phyloP scores from a whole-genome alignment of 2,113 vertebrate species.

The Lepus timidus region DNA sequence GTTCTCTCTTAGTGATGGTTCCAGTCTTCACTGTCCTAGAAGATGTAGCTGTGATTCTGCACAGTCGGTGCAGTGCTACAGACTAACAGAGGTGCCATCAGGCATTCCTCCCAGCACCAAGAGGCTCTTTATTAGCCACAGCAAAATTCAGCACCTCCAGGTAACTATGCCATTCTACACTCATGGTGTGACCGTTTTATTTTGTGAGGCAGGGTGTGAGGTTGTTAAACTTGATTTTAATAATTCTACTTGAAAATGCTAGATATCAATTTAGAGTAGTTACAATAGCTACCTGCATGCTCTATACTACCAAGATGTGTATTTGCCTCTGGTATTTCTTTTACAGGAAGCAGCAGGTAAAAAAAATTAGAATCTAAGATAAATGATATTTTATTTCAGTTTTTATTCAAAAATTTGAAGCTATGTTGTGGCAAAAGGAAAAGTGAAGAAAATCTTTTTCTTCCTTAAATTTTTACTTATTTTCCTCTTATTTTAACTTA shows the following conservation, averaged over 20 bases:
- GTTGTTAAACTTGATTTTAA: background rate
- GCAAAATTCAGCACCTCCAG: constrained; percentile 91
- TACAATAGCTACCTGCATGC: background rate
- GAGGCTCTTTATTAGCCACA: constrained; percentile 90
- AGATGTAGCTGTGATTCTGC: constrained; percentile 89
- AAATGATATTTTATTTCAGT: constrained; percentile 12
- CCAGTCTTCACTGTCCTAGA: constrained; percentile 85
- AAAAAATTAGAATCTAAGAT: background rate
- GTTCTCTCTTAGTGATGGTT: constrained; percentile 73
- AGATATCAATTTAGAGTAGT: background rate
- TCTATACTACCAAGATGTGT: background rate
- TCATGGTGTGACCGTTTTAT: background rate
- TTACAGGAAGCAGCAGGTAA: background rate
- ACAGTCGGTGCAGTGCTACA: constrained; percentile 89
- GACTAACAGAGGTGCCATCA: constrained; percentile 84
- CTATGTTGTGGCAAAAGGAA: background rate
- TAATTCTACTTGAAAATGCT: background rate
- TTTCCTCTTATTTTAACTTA: too few relatives aligned
- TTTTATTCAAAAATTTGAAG: background rate
- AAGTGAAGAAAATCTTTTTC: background rate
- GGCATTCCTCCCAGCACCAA: constrained; percentile 85
- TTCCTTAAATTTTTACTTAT: too few relatives aligned
- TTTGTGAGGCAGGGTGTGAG: background rate
- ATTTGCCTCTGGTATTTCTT: background rate
- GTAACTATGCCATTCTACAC: constrained; percentile 79